Conservation (phyloP, 2,113 vertebrate species). For the Aviceda subcristata region DNA sequence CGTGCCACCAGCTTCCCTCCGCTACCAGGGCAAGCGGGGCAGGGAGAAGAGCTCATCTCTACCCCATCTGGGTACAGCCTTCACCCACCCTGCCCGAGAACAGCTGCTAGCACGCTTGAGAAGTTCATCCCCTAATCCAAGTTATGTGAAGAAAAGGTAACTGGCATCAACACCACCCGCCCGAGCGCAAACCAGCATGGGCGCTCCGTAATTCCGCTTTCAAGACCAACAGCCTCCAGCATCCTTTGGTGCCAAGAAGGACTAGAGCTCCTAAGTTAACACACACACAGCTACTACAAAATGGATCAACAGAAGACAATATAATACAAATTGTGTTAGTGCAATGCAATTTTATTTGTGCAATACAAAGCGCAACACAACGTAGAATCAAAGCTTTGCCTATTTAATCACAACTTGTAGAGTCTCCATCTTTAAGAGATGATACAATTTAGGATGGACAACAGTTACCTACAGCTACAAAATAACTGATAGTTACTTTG, state of each 20-base stretch:
- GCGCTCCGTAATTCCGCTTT: rapidly evolving
- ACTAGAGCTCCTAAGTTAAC: background rate
- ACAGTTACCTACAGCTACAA: background rate
- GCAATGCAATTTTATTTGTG: background rate
- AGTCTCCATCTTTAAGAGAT: too few relatives aligned
- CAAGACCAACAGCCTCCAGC: background rate
- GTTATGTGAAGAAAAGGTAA: rapidly evolving
- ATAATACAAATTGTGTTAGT: rapidly evolving
- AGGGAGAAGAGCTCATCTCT: background rate
- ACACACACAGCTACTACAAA: too few relatives aligned
- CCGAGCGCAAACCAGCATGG: rapidly evolving
- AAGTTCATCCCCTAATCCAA: background rate
- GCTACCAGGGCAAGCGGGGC: rapidly evolving
- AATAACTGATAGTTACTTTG: background rate
- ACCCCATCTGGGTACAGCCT: too few relatives aligned
- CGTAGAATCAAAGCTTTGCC: rapidly evolving
- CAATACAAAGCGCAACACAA: background rate
- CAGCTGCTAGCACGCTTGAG: rapidly evolving
- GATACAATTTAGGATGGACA: background rate
- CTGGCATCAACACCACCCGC: background rate
- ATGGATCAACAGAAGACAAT: too few relatives aligned
- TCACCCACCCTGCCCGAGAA: rapidly evolving
- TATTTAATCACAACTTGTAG: rapidly evolving
- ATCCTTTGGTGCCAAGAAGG: background rate
- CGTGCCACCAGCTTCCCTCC: background rate